A percentile compares a stretch with the other conserved stretches of the same genome.
These are phyloP conservation scores for Halichoeres trimaculatus DNA, from an alignment of 2,113 vertebrate species.

Conservation along the genomic window DNA sequence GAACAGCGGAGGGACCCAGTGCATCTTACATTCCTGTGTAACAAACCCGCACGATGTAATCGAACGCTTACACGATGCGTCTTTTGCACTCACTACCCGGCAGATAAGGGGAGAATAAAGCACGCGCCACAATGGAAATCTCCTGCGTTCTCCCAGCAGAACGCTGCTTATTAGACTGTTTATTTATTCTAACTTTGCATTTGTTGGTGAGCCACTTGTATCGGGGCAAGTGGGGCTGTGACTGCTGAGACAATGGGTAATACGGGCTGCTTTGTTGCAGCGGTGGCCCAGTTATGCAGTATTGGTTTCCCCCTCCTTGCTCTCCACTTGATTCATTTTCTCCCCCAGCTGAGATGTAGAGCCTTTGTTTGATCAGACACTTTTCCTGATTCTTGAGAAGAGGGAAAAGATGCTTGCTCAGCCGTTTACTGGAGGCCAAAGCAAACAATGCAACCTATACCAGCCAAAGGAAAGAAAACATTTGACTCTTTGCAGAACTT, in stretches of 20 bases:
- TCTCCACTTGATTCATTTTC: conserved; percentile 38
- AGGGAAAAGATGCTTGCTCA: conserved; percentile 64
- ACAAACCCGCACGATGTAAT: conserved; percentile 87
- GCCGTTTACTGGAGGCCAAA: conserved; percentile 43
- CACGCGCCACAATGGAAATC: conserved; percentile 70
- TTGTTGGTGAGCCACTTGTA: conserved; percentile 70
- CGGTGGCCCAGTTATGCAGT: conserved; percentile 54
- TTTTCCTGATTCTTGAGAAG: conserved; percentile 56
- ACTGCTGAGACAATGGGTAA: conserved; percentile 65
- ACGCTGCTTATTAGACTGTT: conserved; percentile 75
- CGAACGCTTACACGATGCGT: conserved; percentile 81
- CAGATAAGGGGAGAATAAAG: conserved; percentile 82
- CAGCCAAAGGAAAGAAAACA: conserved; percentile 27
- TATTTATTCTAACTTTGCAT: conserved; percentile 78
- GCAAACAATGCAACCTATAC: conserved; percentile 55
- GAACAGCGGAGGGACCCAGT: conserved; percentile 75
- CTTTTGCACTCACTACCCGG: conserved; percentile 74
- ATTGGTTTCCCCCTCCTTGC: conserved; percentile 31
- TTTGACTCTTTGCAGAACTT: conserved; percentile 9
- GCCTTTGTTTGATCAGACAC: conserved; percentile 67
- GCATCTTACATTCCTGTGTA: conserved; percentile 81
- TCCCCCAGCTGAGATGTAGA: conserved; percentile 35
- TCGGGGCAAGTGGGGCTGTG: conserved; percentile 49
- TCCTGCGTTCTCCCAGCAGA: conserved; percentile 58
- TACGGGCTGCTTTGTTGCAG: conserved; percentile 52